phyloP scores from a whole-genome alignment of 2,888 invertebrate species.

The Minunthozetes semirufus region DNA sequence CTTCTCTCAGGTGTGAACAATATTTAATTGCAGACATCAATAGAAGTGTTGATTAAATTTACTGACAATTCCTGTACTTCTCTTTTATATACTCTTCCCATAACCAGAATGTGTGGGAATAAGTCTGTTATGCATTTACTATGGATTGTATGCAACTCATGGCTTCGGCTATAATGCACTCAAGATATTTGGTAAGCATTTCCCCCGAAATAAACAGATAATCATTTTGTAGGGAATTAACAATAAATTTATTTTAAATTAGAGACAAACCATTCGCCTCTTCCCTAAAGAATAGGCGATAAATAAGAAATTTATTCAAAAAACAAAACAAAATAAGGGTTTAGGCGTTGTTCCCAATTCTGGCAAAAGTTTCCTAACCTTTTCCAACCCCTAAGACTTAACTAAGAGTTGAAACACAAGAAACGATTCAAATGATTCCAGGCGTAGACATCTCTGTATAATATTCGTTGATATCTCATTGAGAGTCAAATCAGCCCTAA shows the following conservation, averaged over 20 bases:
- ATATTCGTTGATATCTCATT: not conserved
- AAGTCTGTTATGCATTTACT: constrained; percentile 61
- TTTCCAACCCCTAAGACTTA: too few species aligned
- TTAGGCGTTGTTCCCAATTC: not conserved
- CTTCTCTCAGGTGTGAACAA: constrained; percentile 49
- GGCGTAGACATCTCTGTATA: too few species aligned
- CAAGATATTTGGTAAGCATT: constrained; percentile 50
- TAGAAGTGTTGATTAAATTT: not conserved
- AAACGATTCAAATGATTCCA: too few species aligned
- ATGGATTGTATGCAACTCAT: constrained; percentile 67
- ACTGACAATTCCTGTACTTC: not conserved
- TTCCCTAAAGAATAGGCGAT: not conserved
- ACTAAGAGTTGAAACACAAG: too few species aligned
- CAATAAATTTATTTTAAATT: too few species aligned
- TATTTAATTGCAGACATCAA: not conserved
- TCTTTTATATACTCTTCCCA: not conserved
- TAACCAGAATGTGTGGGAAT: constrained; percentile 59
- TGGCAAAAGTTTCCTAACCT: not conserved
- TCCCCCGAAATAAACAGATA: not conserved
- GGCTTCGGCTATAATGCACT: constrained; percentile 58
- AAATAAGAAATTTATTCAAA: not conserved
- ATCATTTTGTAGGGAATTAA: not conserved
- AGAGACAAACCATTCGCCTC: too few species aligned
- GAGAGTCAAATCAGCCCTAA: too few species aligned
- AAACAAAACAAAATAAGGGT: constrained; percentile 9